A percentile compares a stretch with the other conserved stretches of the same genome.
phyloP scores from a whole-genome alignment of 2,113 vertebrate genomes.

The human region DNA sequence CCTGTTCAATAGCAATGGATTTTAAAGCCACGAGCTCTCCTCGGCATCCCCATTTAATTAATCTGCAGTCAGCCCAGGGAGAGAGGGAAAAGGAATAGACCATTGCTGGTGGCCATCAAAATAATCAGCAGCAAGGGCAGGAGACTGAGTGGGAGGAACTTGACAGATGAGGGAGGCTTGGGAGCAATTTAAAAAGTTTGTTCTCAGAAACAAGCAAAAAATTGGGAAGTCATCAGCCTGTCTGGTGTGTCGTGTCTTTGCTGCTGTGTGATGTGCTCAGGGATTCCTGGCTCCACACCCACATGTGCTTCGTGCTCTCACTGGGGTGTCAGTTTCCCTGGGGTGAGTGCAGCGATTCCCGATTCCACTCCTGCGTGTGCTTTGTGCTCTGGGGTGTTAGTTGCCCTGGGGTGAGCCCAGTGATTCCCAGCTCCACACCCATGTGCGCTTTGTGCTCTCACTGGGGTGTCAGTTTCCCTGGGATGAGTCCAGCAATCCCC shows the following conservation, averaged over 20 bases:
- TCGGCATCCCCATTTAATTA: not conserved
- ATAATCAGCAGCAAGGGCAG: not conserved
- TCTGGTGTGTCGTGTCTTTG: accelerated
- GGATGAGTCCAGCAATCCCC: no score
- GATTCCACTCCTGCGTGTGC: accelerated
- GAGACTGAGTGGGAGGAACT: not conserved
- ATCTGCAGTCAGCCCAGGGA: not conserved
- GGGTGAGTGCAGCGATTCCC: not conserved
- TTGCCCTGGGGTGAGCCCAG: not conserved
- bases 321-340: not conserved
- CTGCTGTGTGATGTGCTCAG: not conserved
- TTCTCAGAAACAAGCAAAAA: not conserved
- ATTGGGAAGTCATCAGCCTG: not conserved
- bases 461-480: not conserved
- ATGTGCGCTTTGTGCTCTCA: not conserved
- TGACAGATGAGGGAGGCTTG: not conserved
- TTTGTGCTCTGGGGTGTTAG: not conserved
- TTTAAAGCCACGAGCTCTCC: not conserved
- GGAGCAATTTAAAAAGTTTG: not conserved
- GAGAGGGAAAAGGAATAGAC: not conserved
- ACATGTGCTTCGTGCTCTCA: accelerated
- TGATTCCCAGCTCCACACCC: accelerated
- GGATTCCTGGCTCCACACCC: accelerated
- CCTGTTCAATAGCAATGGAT: not conserved
- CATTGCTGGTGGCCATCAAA: not conserved